Conservation (phyloP, 2,888 invertebrate genomes). For the Maniola hyperantus region DNA sequence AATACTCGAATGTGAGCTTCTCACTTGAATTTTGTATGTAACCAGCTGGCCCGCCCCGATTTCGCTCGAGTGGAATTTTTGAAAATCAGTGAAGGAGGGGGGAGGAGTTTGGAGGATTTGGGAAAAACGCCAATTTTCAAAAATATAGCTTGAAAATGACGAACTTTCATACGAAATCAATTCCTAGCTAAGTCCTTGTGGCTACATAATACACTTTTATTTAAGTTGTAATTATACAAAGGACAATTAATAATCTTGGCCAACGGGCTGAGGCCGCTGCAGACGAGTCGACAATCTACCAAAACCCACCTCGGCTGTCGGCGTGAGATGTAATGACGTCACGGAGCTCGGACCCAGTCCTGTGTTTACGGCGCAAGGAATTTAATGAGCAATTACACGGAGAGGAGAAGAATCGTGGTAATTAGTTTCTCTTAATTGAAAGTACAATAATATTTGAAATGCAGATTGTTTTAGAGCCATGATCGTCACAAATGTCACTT, state of each 20-base stretch:
- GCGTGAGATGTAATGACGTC: background rate
- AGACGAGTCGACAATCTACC: background rate
- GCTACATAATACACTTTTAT: background rate
- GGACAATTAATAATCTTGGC: background rate
- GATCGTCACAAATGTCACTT: background rate
- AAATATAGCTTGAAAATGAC: too few species aligned
- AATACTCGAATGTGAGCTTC: too few species aligned
- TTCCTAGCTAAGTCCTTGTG: too few species aligned
- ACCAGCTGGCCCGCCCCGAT: too few species aligned
- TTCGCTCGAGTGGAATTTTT: too few species aligned
- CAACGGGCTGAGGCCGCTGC: background rate
- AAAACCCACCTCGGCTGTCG: background rate
- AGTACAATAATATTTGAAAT: background rate
- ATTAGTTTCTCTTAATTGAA: conserved; percentile 8
- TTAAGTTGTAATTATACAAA: background rate
- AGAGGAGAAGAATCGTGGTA: background rate
- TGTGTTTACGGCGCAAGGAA: background rate
- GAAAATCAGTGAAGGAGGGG: too few species aligned
- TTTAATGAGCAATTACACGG: conserved; percentile 4
- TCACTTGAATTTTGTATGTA: too few species aligned
- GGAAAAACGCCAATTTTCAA: too few species aligned
- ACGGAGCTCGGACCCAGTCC: background rate
- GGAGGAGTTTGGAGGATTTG: too few species aligned
- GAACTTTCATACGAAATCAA: too few species aligned
- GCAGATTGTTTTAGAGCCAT: background rate